A percentile compares a stretch with the other conserved stretches of the same genome.
Conservation (phyloP, 1,140 invertebrate species). For the Aethina tumida region DNA sequence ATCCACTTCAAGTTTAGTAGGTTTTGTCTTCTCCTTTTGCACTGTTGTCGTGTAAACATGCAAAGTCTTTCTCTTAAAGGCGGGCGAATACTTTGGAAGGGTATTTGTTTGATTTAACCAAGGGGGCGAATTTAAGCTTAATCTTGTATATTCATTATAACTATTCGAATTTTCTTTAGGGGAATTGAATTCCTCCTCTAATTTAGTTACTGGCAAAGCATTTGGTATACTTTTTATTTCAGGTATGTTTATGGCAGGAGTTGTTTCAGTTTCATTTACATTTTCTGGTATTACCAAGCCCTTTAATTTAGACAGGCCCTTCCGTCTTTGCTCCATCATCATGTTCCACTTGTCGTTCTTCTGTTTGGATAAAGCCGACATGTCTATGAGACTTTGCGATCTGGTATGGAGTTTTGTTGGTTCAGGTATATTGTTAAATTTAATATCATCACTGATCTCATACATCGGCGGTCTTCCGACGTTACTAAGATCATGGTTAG, state of each 20-base stretch:
- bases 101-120: slow-evolving; percentile 42
- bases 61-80: slow-evolving; percentile 67
- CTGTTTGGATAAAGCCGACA: slow-evolving; percentile 35
- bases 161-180: slow-evolving; percentile 5
- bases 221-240: slow-evolving; percentile 61
- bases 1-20: slow-evolving; percentile 10
- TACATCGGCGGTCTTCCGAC: slow-evolving; percentile 10
- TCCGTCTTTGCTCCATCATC: slow-evolving; percentile 67
- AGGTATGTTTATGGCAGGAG: slow-evolving; percentile 55
- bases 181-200: slow-evolving; percentile 9
- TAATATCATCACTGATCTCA: slow-evolving; percentile 17
- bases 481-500: slow-evolving; percentile 21
- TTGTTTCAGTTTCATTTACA: slow-evolving; percentile 34
- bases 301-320: slow-evolving; percentile 70
- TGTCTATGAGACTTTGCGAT: slow-evolving; percentile 40
- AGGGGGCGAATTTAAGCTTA: slow-evolving; percentile 28
- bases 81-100: slow-evolving; percentile 72
- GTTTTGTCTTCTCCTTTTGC: slow-evolving; percentile 29
- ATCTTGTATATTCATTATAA: slow-evolving; percentile 3
- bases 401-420: slow-evolving; percentile 31
- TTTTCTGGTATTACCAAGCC: slow-evolving; percentile 78
- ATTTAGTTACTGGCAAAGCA: slow-evolving; percentile 12
- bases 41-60: slow-evolving; percentile 49
- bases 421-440: slow-evolving; percentile 7
- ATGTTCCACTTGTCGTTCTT: slow-evolving; percentile 43